These are phyloP conservation scores for Erinaceus europaeus DNA, from an alignment of 2,113 vertebrate genomes.

Conservation along the genomic window DNA sequence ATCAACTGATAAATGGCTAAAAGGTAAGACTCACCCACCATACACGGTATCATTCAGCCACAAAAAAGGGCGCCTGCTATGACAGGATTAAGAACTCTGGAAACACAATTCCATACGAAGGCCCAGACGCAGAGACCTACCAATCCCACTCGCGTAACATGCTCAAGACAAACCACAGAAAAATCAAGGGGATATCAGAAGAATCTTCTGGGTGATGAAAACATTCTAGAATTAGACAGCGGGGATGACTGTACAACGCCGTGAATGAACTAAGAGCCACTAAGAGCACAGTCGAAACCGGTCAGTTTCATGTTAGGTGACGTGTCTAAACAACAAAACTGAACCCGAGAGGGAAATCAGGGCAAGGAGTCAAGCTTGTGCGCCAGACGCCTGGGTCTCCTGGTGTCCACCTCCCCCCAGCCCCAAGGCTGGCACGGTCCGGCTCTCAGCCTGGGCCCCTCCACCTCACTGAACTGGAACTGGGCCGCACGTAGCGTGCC, in stretches of 20 bases:
- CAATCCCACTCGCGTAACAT: too few relatives aligned
- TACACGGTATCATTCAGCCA: too few relatives aligned
- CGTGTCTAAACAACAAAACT: background rate
- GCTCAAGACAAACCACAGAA: too few relatives aligned
- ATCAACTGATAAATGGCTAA: too few relatives aligned
- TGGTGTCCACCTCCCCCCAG: too few relatives aligned
- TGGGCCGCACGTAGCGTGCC: too few relatives aligned
- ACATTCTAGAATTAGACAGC: background rate
- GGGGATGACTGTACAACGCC: fast-evolving
- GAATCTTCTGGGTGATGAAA: background rate
- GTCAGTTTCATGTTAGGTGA: background rate
- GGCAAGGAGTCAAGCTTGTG: too few relatives aligned
- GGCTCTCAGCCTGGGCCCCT: too few relatives aligned
- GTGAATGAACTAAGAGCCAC: background rate
- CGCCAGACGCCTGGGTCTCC: too few relatives aligned
- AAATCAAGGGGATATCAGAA: too few relatives aligned
- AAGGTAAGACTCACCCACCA: too few relatives aligned
- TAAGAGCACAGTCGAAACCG: background rate
- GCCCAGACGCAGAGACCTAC: background rate
- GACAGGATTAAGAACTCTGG: background rate
- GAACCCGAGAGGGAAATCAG: background rate
- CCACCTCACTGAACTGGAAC: too few relatives aligned
- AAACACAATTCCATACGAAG: background rate
- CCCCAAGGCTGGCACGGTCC: background rate
- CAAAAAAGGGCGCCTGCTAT: background rate